Evolutionary conservation across 1,140 invertebrate genomes (phyloP).

Genomic region (Kradibia gibbosae): DNA sequence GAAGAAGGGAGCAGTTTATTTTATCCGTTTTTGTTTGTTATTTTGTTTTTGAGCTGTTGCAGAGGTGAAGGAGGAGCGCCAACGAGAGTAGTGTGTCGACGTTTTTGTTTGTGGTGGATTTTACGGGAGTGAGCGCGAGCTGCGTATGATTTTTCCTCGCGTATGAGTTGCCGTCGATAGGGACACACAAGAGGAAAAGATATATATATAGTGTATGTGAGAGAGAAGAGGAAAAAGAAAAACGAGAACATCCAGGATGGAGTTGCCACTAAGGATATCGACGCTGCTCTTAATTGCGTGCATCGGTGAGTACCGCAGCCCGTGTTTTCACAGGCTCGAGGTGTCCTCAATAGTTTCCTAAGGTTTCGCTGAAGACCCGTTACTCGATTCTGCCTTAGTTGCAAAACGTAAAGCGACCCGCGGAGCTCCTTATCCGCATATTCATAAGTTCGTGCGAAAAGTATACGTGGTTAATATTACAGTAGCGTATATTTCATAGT

Average conservation of each 20-base stretch:
- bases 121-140: background rate
- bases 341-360: background rate
- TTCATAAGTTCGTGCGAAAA: background rate
- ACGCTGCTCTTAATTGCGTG: constrained; percentile 4
- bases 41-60: background rate
- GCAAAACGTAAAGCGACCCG: background rate
- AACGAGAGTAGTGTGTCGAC: background rate
- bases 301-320: constrained; percentile 38
- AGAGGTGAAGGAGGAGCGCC: background rate
- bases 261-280: background rate
- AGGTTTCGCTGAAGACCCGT: background rate
- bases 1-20: background rate
- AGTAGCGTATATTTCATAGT: background rate
- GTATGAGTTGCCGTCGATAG: background rate
- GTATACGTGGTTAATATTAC: constrained; percentile 6
- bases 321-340: background rate
- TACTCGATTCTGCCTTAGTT: background rate
- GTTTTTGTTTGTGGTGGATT: constrained; percentile 9
- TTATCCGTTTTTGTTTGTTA: constrained; percentile 1
- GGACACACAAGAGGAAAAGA: background rate
- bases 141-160: constrained; percentile 15
- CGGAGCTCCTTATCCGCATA: background rate
- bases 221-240: background rate
- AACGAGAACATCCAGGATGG: background rate
- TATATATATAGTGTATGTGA: background rate